Percentiles rank a stretch among this genome's conserved stretches.
Conservation (phyloP, 2,888 invertebrate species). For the Cosmopolites sordidus region DNA sequence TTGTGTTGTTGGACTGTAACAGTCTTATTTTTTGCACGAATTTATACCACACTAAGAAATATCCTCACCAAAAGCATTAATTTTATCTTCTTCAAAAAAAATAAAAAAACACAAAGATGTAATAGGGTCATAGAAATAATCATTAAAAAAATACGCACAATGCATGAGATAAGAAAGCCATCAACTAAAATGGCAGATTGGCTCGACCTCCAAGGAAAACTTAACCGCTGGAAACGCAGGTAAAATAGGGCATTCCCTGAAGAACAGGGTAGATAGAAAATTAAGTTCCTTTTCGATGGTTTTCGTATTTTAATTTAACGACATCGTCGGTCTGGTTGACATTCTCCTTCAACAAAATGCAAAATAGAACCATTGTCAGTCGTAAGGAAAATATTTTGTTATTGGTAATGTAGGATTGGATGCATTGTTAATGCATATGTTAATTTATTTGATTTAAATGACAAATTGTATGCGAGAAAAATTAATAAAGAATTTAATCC, state of each 20-base stretch:
- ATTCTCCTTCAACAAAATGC: too few relatives aligned
- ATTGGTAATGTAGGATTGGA: too few relatives aligned
- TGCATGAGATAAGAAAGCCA: background rate
- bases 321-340: background rate
- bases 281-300: constrained; percentile 3
- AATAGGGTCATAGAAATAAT: background rate
- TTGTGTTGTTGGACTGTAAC: too few relatives aligned
- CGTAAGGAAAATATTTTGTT: too few relatives aligned
- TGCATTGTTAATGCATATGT: too few relatives aligned
- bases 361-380: too few relatives aligned
- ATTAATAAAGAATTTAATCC: too few relatives aligned
- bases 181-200: background rate
- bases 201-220: background rate
- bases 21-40: too few relatives aligned
- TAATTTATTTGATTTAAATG: too few relatives aligned
- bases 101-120: background rate
- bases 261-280: constrained; percentile 5
- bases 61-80: too few relatives aligned
- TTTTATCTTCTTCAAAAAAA: background rate
- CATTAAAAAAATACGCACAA: background rate
- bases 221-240: constrained; percentile 3
- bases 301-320: constrained; percentile 12
- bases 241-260: constrained; percentile 15
- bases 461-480: too few relatives aligned
- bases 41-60: too few relatives aligned